Conservation (phyloP, 2,797 vertebrate species). For the Coregonus sp. region DNA sequence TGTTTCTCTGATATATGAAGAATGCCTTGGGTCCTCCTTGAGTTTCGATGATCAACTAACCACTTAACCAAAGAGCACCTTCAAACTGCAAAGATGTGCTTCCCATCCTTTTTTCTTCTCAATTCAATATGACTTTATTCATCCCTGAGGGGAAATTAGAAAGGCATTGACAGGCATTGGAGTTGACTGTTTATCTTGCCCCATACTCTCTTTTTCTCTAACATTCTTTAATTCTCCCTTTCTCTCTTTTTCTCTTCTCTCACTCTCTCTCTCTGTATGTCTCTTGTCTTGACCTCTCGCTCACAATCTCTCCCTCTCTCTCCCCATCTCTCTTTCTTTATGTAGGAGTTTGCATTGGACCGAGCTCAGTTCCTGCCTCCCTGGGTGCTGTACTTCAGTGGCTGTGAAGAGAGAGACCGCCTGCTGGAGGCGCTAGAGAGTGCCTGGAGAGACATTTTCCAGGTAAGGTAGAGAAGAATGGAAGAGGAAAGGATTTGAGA, state of each 20-base stretch:
- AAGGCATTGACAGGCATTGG: not conserved
- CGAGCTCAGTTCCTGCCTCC: constrained; percentile 82
- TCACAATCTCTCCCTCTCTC: too few species aligned
- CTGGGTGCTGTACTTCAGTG: constrained; percentile 95
- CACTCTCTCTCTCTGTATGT: not conserved
- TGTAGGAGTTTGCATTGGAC: constrained; percentile 89
- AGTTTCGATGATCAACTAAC: too few species aligned
- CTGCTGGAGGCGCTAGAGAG: constrained; percentile 78
- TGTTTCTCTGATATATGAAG: too few species aligned
- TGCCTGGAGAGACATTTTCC: constrained; percentile 84
- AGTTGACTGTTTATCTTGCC: not conserved
- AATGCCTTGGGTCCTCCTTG: too few species aligned
- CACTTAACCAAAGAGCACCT: not conserved
- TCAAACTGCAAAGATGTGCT: not conserved
- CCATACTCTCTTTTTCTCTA: not conserved
- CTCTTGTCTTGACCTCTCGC: not conserved
- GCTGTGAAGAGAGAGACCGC: constrained; percentile 86
- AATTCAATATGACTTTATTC: not conserved
- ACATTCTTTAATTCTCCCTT: too few species aligned
- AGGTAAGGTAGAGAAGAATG: constrained; percentile 73
- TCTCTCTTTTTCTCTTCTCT: not conserved
- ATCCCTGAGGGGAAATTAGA: not conserved
- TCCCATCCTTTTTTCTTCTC: not conserved
- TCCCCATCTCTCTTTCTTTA: not conserved
- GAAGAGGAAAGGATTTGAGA: not conserved